phyloP scores from a whole-genome alignment of 2,888 invertebrate genomes.

The Drosophila gaucha region DNA sequence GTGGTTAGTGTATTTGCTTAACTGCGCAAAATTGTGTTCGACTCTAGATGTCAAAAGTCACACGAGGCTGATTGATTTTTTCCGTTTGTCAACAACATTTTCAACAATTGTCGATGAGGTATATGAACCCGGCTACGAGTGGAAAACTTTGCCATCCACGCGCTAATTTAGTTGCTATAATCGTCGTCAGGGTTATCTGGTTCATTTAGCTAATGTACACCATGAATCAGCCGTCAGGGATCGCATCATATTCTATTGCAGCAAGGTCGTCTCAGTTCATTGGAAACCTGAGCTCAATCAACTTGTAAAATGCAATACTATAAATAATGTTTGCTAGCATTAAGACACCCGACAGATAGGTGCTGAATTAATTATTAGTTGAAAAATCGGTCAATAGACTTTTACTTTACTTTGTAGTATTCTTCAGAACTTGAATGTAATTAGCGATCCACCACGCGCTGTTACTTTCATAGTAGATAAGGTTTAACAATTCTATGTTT shows the following conservation, averaged over 20 bases:
- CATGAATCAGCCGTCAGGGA: constrained; percentile 33
- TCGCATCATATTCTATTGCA: constrained; percentile 5
- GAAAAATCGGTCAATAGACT: not conserved
- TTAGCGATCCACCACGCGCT: constrained; percentile 1
- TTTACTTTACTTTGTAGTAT: not conserved
- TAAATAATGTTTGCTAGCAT: not conserved
- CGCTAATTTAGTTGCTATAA: constrained; percentile 16
- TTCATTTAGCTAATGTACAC: not conserved
- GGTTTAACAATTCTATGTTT: constrained; percentile 3
- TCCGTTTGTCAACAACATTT: constrained; percentile 1
- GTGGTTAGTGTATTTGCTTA: not conserved
- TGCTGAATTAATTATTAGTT: no score
- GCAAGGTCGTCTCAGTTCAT: constrained; percentile 33
- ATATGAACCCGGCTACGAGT: constrained; percentile 45
- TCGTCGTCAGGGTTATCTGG: constrained; percentile 23
- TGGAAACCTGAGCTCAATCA: constrained; percentile 1
- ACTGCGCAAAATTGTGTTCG: constrained; percentile 4
- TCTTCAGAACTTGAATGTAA: not conserved
- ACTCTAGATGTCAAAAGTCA: constrained; percentile 33
- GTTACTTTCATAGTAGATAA: constrained; percentile 9
- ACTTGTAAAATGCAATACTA: not conserved
- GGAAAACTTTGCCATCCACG: constrained; percentile 28
- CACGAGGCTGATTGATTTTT: constrained; percentile 33
- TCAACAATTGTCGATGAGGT: constrained; percentile 17
- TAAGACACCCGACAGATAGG: no score